Evolutionary conservation across 2,888 invertebrate species (phyloP).

Genomic region (Xestia c-nigrum): DNA sequence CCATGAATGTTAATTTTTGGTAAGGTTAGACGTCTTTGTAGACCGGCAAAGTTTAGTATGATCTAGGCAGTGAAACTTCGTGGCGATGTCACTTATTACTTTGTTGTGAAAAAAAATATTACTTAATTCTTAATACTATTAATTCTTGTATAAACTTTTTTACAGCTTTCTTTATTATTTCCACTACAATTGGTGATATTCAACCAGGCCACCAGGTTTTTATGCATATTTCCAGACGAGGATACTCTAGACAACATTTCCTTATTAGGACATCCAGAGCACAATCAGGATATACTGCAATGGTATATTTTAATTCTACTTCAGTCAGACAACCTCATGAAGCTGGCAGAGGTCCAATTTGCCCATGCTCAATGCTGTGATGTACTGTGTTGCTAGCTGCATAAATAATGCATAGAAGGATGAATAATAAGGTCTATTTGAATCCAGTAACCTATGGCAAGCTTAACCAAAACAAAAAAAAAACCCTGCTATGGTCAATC

Average conservation of each 20-base stretch:
- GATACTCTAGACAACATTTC: slow-evolving; percentile 28
- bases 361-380: slow-evolving; percentile 34
- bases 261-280: slow-evolving; percentile 44
- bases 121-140: neutral
- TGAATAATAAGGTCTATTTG: neutral
- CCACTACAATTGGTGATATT: neutral
- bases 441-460: neutral
- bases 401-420: slow-evolving; percentile 39
- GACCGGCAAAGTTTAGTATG: neutral
- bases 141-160: neutral
- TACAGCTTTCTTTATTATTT: neutral
- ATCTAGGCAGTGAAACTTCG: neutral
- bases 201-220: neutral
- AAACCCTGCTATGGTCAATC: neutral
- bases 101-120: neutral
- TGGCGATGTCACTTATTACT: neutral
- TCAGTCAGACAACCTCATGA: slow-evolving; percentile 17
- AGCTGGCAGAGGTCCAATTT: slow-evolving; percentile 48
- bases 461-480: neutral
- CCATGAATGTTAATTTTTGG: neutral
- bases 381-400: slow-evolving; percentile 2
- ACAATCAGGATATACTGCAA: slow-evolving; percentile 40
- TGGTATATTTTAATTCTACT: slow-evolving; percentile 41
- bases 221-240: slow-evolving; percentile 1
- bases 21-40: neutral